Evolutionary conservation across 2,888 invertebrate genomes (phyloP).

Genomic region (Chloroclysta siterata): DNA sequence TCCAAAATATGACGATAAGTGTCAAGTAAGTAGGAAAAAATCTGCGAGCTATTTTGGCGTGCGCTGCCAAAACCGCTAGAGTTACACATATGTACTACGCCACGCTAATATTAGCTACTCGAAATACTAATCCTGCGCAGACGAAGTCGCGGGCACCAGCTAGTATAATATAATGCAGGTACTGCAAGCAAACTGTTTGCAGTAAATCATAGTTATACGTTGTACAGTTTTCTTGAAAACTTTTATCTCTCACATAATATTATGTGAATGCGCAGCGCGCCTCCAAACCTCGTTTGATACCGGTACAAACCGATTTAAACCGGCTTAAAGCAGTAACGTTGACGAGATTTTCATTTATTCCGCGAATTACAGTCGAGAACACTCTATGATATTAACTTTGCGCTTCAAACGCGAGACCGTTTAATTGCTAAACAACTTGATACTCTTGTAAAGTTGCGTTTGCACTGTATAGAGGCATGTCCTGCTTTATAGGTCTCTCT

Average conservation of each 20-base stretch:
- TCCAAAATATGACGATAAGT: too few species aligned
- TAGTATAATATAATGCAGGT: conserved; percentile 22
- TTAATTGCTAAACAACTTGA: conserved; percentile 47
- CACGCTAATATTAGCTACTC: too few species aligned
- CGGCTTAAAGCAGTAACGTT: conserved; percentile 48
- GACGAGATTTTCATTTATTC: conserved; percentile 66
- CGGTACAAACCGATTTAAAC: conserved; percentile 27
- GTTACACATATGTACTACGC: too few species aligned
- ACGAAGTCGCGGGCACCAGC: too few species aligned
- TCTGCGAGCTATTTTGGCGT: too few species aligned
- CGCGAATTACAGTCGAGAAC: conserved; percentile 56
- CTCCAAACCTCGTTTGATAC: conserved; percentile 19
- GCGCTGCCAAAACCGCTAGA: too few species aligned
- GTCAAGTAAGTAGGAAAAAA: too few species aligned
- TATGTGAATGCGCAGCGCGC: not conserved
- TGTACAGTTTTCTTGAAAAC: not conserved
- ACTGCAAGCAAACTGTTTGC: not conserved
- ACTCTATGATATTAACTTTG: conserved; percentile 49
- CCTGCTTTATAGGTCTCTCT: too few species aligned
- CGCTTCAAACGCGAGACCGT: conserved; percentile 42
- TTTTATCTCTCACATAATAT: conserved; percentile 2
- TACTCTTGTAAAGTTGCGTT: not conserved
- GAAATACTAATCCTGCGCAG: too few species aligned
- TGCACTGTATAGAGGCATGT: too few species aligned
- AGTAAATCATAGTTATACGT: conserved; percentile 18